Base-by-base conservation (phyloP, 2,797 vertebrate genomes). In the Brachyrhaphis roseni region DNA sequence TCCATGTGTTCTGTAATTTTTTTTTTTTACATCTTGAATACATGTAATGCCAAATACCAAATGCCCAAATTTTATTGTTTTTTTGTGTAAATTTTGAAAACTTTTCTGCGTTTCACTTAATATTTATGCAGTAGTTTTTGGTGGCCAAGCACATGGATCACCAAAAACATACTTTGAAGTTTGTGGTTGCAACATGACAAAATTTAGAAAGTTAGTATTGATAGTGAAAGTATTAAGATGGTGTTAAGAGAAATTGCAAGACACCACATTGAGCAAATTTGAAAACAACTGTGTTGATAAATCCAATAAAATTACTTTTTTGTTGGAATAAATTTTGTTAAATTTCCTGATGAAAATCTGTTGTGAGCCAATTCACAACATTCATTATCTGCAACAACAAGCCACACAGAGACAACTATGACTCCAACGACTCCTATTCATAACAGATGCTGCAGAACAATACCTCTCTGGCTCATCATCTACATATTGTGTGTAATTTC, bases 391-490 rank as follows among this genome's bases (percentile, higher is more conserved):
- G 74, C 78, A 75, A 87, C 84, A 89, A 77, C 80, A 84, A 47
- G 62, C 72, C 83, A 82, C 77, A 75, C 71, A 68, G 7, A 77
- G 18, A 74, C 72, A 72, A 62, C 81, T 53, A 86, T 82, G 73
- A 77, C 74, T 79, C 47, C 59, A 70, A 49, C 74, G 78, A 84
- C 79, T 78, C 78, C 82, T 74, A 15, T 83, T 83, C 66, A 71
- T 85, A 80, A 89, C 86, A 86, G 75, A 15, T 31, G 53, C 79
- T 51, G 36, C 77, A 74, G 72, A 90, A 88, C 85, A 84, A 84
- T 72, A 59, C 15, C 68, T 20, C 76, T 76, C 36, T 79, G 55
- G 51, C 70, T 77, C 76, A 46, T 76, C 77, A 76, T 80, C 68
- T 49, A 39, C 64, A 55, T 55, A 53, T 41, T 77, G 46, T 79